Evolutionary conservation across 1,140 invertebrate species (phyloP).

Genomic region (Cyphomyrmex costatus): DNA sequence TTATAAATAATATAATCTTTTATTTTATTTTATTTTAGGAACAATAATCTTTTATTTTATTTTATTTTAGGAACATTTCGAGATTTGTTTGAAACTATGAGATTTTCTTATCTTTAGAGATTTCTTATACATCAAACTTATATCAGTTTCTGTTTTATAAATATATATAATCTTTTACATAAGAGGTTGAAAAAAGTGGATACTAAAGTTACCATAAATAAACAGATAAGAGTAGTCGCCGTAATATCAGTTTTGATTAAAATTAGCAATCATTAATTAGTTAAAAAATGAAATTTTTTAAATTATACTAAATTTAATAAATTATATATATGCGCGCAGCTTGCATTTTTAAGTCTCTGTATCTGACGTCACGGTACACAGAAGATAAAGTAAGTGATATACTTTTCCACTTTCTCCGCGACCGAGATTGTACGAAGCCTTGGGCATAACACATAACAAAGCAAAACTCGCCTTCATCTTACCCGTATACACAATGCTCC

Average conservation of each 20-base stretch:
- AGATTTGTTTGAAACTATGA: background rate
- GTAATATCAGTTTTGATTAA: background rate
- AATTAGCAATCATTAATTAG: constrained; percentile 6
- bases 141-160: background rate
- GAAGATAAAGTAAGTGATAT: constrained; percentile 69
- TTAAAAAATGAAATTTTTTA: background rate
- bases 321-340: background rate
- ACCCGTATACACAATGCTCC: constrained; percentile 34
- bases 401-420: constrained; percentile 78
- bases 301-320: background rate
- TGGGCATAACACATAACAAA: constrained; percentile 62
- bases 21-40: too few species aligned
- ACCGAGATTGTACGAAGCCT: constrained; percentile 74
- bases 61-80: too few species aligned
- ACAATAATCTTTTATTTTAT: too few species aligned
- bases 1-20: constrained; percentile 11
- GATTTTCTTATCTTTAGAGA: background rate
- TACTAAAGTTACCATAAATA: constrained; percentile 8
- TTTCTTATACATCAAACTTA: background rate
- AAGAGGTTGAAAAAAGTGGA: background rate
- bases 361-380: constrained; percentile 56
- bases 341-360: background rate
- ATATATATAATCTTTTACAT: background rate
- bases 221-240: background rate
- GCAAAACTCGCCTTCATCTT: constrained; percentile 73